These are phyloP conservation scores for Cyphomyrus discorhynchus DNA, from an alignment of 2,113 vertebrate species.

Conservation along the genomic window DNA sequence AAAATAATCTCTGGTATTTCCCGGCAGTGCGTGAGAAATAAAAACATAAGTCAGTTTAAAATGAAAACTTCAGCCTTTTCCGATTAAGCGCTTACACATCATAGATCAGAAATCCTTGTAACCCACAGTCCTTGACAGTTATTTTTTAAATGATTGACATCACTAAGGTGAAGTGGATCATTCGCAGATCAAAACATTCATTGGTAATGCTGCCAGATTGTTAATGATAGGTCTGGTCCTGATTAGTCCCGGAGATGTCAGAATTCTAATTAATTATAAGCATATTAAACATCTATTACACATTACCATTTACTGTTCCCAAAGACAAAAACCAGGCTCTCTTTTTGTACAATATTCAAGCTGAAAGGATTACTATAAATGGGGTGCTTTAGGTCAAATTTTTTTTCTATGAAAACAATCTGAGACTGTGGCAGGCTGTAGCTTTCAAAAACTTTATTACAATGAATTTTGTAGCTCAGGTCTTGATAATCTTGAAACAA, in stretches of 20 bases:
- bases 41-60: background rate
- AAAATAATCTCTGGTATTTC: conserved; percentile 14
- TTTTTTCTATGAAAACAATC: background rate
- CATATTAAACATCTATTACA: background rate
- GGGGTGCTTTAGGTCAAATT: background rate
- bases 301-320: background rate
- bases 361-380: background rate
- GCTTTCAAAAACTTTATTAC: background rate
- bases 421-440: background rate
- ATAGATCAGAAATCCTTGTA: background rate
- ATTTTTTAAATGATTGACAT: background rate
- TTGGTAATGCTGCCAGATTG: background rate
- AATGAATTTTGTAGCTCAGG: background rate
- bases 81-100: background rate
- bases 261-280: background rate
- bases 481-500: background rate
- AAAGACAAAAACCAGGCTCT: background rate
- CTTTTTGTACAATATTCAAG: background rate
- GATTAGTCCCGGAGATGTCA: background rate
- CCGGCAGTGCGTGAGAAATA: background rate
- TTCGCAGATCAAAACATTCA: background rate
- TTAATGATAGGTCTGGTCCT: background rate
- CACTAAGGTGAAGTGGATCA: background rate
- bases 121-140: background rate
- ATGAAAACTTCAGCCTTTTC: background rate